phyloP scores from a whole-genome alignment of 2,797 vertebrate species.

The Serranus cabrilla region DNA sequence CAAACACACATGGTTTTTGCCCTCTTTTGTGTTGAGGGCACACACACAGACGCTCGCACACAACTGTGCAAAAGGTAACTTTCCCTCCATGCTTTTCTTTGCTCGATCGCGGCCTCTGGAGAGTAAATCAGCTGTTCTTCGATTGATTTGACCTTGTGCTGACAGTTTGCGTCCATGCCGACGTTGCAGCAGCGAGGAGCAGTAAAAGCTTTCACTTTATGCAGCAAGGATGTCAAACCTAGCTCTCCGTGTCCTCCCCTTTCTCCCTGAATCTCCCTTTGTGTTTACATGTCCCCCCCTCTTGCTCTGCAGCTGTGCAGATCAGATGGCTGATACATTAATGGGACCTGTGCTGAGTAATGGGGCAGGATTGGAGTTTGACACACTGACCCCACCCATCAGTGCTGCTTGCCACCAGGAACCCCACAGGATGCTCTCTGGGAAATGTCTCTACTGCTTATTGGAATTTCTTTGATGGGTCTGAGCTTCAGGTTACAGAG shows the following conservation, averaged over 20 bases:
- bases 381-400: constrained; percentile 79
- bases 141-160: constrained; percentile 69
- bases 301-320: constrained; percentile 61
- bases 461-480: constrained; percentile 83
- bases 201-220: constrained; percentile 40
- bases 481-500: constrained; percentile 77
- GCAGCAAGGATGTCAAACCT: constrained; percentile 46
- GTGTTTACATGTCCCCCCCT: constrained; percentile 58
- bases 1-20: constrained; percentile 40
- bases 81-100: constrained; percentile 19
- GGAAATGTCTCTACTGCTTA: constrained; percentile 83
- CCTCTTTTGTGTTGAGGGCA: constrained; percentile 30
- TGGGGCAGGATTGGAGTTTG: constrained; percentile 78
- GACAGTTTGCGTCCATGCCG: constrained; percentile 41
- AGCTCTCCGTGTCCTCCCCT: constrained; percentile 27
- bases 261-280: constrained; percentile 47
- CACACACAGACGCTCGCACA: constrained; percentile 14
- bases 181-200: constrained; percentile 10
- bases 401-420: constrained; percentile 68
- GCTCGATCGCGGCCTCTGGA: constrained; percentile 34
- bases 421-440: constrained; percentile 79
- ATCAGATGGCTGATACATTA: constrained; percentile 82
- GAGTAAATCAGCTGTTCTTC: constrained; percentile 61
- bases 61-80: constrained; percentile 15
- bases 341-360: constrained; percentile 81